phyloP scores from a whole-genome alignment of 2,113 vertebrate genomes.

The Loxodonta africana region DNA sequence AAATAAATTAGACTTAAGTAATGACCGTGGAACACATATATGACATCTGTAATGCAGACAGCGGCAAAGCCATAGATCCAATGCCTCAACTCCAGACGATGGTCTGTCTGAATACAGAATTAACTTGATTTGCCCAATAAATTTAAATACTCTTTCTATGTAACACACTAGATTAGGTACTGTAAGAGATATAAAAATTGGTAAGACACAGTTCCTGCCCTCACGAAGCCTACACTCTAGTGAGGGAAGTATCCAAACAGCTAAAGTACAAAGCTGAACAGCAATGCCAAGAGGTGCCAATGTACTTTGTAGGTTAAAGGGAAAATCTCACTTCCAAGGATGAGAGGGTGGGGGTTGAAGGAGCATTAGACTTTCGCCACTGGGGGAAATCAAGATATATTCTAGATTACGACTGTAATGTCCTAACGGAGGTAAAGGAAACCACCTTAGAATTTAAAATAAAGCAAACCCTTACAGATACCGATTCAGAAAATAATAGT shows the following conservation, averaged over 20 bases:
- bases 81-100: neutral
- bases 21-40: neutral
- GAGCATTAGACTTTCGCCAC: neutral
- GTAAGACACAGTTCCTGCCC: neutral
- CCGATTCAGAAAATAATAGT: constrained; percentile 42
- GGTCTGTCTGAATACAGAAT: neutral
- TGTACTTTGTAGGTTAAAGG: neutral
- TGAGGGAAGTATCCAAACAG: neutral
- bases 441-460: neutral
- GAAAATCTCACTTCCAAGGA: neutral
- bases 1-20: constrained; percentile 7
- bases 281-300: accelerated
- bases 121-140: neutral
- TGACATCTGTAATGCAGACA: constrained; percentile 21
- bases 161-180: neutral
- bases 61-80: neutral
- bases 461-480: neutral
- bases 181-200: neutral
- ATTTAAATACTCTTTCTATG: neutral
- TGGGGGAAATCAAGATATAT: neutral
- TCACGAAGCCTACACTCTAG: neutral
- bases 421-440: neutral
- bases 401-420: neutral
- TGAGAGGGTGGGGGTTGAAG: neutral
- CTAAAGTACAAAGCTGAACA: neutral